phyloP scores from a whole-genome alignment of 2,888 invertebrate species.

The Apodemia hepburni region DNA sequence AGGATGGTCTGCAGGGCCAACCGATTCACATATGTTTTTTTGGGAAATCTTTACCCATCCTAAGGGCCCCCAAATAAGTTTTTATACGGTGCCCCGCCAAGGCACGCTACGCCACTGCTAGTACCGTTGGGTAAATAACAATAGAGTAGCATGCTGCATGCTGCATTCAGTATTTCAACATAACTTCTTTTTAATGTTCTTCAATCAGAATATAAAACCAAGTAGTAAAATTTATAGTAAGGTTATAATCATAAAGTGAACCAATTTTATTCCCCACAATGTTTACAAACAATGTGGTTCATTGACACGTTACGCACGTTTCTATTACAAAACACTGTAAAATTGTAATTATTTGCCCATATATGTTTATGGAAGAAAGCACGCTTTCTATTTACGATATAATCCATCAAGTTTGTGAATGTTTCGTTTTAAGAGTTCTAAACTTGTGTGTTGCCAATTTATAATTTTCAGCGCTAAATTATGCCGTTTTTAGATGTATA shows the following conservation, averaged over 20 bases:
- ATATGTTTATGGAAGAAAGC: constrained; percentile 30
- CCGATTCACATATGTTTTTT: too few species aligned
- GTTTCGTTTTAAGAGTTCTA: constrained; percentile 12
- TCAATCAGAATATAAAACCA: background rate
- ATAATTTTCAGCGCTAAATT: too few species aligned
- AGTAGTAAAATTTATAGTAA: background rate
- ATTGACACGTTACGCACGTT: constrained; percentile 22
- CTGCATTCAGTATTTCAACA: background rate
- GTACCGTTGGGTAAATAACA: too few species aligned
- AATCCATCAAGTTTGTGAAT: constrained; percentile 15
- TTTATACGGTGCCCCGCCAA: too few species aligned
- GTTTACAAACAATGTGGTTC: constrained; percentile 20
- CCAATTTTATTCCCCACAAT: background rate
- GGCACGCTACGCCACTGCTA: too few species aligned
- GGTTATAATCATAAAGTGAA: constrained; percentile 1
- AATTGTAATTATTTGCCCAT: constrained; percentile 25
- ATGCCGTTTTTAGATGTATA: too few species aligned
- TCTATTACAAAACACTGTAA: constrained; percentile 23
- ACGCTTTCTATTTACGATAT: constrained; percentile 28
- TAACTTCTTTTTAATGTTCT: background rate
- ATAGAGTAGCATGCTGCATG: too few species aligned
- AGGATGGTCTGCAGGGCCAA: too few species aligned
- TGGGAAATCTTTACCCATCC: too few species aligned
- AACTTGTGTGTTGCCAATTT: background rate
- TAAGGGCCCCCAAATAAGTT: too few species aligned